Evolutionary conservation across 2,888 invertebrate species (phyloP).

Genomic region (Drosophila yooni): DNA sequence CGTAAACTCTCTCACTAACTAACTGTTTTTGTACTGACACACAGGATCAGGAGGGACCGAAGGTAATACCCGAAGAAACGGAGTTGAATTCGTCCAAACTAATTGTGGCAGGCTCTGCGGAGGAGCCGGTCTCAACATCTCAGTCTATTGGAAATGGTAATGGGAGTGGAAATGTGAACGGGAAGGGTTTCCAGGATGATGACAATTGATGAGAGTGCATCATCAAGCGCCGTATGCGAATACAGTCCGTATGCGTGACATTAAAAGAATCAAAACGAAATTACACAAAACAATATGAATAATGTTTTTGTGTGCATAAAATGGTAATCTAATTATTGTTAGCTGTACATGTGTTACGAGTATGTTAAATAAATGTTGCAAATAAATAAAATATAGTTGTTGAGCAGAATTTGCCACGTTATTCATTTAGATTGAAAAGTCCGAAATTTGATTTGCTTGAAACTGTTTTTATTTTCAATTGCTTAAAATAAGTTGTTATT

Average conservation of each 20-base stretch:
- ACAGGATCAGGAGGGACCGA: slow-evolving; percentile 86
- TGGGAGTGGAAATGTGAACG: slow-evolving; percentile 73
- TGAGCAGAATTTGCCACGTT: background rate
- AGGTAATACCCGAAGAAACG: slow-evolving; percentile 88
- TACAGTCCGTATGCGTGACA: slow-evolving; percentile 73
- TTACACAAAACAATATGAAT: slow-evolving; percentile 18
- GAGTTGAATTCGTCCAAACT: slow-evolving; percentile 78
- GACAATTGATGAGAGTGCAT: slow-evolving; percentile 33
- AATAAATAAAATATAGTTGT: slow-evolving; percentile 26
- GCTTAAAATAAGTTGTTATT: slow-evolving; percentile 65
- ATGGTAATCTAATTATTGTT: slow-evolving; percentile 39
- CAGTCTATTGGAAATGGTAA: slow-evolving; percentile 65
- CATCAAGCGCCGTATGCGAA: slow-evolving; percentile 22
- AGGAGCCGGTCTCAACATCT: slow-evolving; percentile 43
- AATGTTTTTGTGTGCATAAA: slow-evolving; percentile 38
- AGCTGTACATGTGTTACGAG: slow-evolving; percentile 40
- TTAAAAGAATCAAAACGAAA: slow-evolving; percentile 35
- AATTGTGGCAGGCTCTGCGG: slow-evolving; percentile 61
- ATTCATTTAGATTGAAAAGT: slow-evolving; percentile 6
- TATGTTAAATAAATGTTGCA: slow-evolving; percentile 48
- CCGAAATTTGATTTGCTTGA: slow-evolving; percentile 28
- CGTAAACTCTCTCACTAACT: background rate
- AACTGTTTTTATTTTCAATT: slow-evolving; percentile 49
- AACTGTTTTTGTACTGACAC: background rate
- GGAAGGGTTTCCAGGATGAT: slow-evolving; percentile 72